Base-by-base conservation (phyloP, 2,113 vertebrate species). In the Todiramphus chloris region DNA sequence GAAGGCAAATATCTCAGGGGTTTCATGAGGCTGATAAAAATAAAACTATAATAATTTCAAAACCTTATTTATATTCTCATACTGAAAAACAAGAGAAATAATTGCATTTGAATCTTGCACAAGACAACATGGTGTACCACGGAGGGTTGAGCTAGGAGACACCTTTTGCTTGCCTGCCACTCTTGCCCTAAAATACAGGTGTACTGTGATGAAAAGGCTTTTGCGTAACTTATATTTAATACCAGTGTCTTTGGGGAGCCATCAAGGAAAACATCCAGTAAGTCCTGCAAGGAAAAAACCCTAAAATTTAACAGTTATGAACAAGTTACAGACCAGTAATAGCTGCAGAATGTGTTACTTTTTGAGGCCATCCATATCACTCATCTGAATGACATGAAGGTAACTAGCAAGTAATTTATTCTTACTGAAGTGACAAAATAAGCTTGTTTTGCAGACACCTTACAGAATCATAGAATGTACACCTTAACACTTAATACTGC, bases 381-480 rank as follows among this genome's bases (percentile, higher is more conserved):
- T 92, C 23, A 70, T 89, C 76, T 89, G 59, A 89, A 48, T 75
- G 86, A 76, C 6, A 24, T 69, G 64, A 85, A 66, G 7, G 2
- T 64, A 91, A 78, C 82, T 78, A 79, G 68, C 37, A 94, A 89
- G 82, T 87, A 93, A 94, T 79, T 90, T 93, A 48, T 96, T 88
- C 51, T 81, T 83, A 73, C 16, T 39, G 53, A 87, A 83, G 58
- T 41, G 5, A 30, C 79, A 93, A 78, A 95, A 60, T 41, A 90
- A 90, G 33, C 35, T 92, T 81, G 25, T 75, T 87, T 93, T 91
- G 27, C 43, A 51, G 59, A 63, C 16, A 76, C 83, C 67, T 41
- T 37, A 37, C 9, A 37, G 37, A 37, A 37, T 37, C 37, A 37
- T 37, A 37, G 37, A 37, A 37, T 37, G 37, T 37, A 37, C 37